Conservation (phyloP, 2,113 vertebrate genomes). For the Gallinago media region DNA sequence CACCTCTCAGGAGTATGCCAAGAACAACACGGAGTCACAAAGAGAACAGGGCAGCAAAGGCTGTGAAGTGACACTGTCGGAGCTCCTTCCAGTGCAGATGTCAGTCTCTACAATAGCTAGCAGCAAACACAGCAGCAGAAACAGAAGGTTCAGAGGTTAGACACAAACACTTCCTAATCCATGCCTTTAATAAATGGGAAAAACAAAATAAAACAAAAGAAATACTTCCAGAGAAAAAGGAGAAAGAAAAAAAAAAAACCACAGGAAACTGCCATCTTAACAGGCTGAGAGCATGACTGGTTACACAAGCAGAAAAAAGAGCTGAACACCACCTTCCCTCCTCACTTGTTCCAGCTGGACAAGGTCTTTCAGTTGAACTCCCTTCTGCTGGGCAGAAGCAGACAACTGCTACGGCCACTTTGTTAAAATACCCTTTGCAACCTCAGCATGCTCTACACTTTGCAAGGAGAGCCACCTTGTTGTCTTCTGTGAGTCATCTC, state of each 20-base stretch:
- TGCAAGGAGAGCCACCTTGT: neutral
- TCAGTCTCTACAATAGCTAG: neutral
- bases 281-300: neutral
- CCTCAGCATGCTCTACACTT: rapidly evolving
- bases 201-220: neutral
- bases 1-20: neutral
- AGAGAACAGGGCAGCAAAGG: neutral
- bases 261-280: neutral
- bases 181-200: neutral
- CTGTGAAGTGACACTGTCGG: neutral
- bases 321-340: neutral
- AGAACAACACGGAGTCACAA: neutral
- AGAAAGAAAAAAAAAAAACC: neutral
- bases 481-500: neutral
- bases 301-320: neutral
- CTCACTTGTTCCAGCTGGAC: neutral
- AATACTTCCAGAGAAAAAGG: neutral
- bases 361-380: neutral
- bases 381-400: neutral
- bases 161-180: neutral
- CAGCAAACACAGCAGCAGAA: neutral
- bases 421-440: neutral
- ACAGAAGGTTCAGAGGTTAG: neutral
- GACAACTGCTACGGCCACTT: neutral
- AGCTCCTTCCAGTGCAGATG: neutral